Conservation (phyloP, 2,113 vertebrate genomes). For the Malurus cyaneus region DNA sequence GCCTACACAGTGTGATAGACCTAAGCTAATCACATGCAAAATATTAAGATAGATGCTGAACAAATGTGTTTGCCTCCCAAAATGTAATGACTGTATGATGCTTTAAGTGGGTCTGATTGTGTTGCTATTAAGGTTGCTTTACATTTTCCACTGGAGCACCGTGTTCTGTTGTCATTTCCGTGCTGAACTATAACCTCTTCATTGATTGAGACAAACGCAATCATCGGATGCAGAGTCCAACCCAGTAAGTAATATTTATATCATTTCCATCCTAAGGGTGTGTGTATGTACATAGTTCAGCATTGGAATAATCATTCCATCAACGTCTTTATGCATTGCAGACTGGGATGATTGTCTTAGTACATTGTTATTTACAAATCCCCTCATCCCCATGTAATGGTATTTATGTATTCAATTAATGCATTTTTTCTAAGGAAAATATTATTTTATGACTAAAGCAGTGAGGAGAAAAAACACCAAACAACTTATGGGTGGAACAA, state of each 20-base stretch:
- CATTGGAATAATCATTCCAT: neutral
- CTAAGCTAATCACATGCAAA: slow-evolving; percentile 42
- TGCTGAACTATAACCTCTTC: neutral
- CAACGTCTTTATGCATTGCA: neutral
- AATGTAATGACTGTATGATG: neutral
- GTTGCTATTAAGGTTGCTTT: slow-evolving; percentile 1
- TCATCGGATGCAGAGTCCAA: neutral
- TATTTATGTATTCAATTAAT: neutral
- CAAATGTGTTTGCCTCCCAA: slow-evolving; percentile 26
- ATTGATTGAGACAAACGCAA: neutral
- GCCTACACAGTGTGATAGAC: neutral
- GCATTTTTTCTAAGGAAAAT: neutral
- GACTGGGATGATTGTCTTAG: neutral
- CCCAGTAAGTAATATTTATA: neutral
- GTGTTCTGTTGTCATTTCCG: neutral
- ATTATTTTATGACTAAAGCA: neutral
- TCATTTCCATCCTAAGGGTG: neutral
- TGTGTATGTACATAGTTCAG: neutral
- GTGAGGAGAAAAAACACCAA: neutral
- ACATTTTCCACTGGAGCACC: neutral
- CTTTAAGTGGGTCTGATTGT: slow-evolving; percentile 26
- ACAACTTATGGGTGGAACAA: neutral
- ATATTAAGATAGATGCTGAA: slow-evolving; percentile 20
- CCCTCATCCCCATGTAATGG: neutral
- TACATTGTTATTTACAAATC: neutral